A percentile compares a stretch with the other conserved stretches of the same genome.
phyloP scores from a whole-genome alignment of 2,888 invertebrate species.

The Neuroscelio doddi region DNA sequence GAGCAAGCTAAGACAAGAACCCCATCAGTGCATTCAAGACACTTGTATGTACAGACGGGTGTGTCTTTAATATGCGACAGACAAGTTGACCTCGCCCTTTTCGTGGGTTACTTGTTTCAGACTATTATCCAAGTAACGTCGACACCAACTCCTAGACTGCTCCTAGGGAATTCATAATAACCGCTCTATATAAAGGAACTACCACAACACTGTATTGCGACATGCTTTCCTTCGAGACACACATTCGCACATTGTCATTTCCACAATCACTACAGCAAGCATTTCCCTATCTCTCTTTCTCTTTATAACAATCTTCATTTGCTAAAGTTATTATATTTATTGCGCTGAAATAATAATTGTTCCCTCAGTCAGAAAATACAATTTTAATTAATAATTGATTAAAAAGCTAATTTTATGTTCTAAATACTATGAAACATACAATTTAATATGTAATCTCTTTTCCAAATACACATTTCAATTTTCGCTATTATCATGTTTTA shows the following conservation, averaged over 20 bases:
- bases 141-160: conserved; percentile 57
- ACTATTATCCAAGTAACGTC: conserved; percentile 60
- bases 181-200: conserved; percentile 46
- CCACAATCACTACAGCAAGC: conserved; percentile 41
- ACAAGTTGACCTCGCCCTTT: conserved; percentile 63
- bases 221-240: conserved; percentile 34
- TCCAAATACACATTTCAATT: too few species aligned
- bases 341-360: too few species aligned
- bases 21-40: conserved; percentile 39
- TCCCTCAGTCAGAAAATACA: too few species aligned
- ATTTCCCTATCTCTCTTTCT: conserved; percentile 19
- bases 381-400: too few species aligned
- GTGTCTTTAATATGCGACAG: conserved; percentile 64
- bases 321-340: conserved; percentile 37
- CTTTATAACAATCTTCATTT: conserved; percentile 24
- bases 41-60: conserved; percentile 31
- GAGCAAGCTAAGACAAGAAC: conserved; percentile 28
- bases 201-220: conserved; percentile 41
- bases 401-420: too few species aligned
- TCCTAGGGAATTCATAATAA: conserved; percentile 66
- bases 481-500: too few species aligned
- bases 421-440: too few species aligned
- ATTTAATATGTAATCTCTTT: too few species aligned
- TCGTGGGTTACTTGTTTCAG: conserved; percentile 60
- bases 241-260: conserved; percentile 35